Evolutionary conservation across 2,888 invertebrate genomes (phyloP).

Genomic region (Lepidochrysops patricia): DNA sequence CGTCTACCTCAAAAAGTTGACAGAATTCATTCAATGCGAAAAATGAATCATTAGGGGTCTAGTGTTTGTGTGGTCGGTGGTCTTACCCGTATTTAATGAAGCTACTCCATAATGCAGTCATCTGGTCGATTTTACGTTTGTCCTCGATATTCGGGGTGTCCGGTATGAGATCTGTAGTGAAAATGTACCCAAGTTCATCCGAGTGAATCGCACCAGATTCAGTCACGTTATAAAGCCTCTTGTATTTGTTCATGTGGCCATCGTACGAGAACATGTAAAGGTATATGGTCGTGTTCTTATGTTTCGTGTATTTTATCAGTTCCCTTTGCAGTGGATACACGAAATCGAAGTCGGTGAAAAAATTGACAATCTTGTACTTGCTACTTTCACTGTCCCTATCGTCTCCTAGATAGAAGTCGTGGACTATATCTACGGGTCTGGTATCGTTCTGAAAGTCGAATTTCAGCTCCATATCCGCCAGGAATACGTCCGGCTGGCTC

Average conservation of each 20-base stretch:
- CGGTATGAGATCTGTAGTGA: neutral
- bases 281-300: neutral
- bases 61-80: too few relatives aligned
- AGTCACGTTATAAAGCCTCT: neutral
- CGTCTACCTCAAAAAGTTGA: too few relatives aligned
- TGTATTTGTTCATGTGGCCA: neutral
- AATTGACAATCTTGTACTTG: neutral
- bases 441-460: neutral
- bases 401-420: neutral
- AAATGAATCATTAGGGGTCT: too few relatives aligned
- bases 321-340: neutral
- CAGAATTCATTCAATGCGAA: too few relatives aligned
- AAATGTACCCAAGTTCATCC: neutral
- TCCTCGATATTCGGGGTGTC: neutral
- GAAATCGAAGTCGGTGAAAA: neutral
- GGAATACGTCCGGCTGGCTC: neutral
- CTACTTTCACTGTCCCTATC: neutral
- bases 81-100: neutral
- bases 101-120: slow-evolving; percentile 1
- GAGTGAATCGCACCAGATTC: too few relatives aligned
- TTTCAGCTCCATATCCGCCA: neutral
- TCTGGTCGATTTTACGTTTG: neutral
- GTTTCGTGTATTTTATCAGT: neutral
- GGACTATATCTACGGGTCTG: neutral
- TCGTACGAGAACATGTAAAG: neutral